Evolutionary conservation across 2,113 vertebrate species (phyloP), one percentile per base, ranked within the genome.

Genomic region (Nannospalax galili): DNA sequence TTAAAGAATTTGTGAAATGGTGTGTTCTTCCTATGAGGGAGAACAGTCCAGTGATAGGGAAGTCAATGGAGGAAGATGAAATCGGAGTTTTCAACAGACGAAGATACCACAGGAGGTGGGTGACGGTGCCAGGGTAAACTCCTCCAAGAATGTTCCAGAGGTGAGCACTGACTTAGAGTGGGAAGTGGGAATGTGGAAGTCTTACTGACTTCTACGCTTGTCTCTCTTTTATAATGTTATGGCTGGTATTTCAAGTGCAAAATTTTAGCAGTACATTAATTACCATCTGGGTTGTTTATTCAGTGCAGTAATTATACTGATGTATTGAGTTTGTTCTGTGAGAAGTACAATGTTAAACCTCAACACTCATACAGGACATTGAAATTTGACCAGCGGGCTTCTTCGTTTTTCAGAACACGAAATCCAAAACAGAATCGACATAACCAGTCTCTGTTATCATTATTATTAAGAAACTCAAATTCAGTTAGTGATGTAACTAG

Each of bases 161-260:
- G 48, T 52, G 48, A 90, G 52, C 14, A 78, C 37, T 90, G 20
- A 81, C 90, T 80, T 15, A 48, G 69, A 72, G 40, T 91, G 26
- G 73, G 52, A 90, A n/a, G 24, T 62, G 48, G 91, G n/a, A 3
- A 6, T 80, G 0, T 40, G 40, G 72, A 74, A 65, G 64, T 91
- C 73, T 30, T 30, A 73, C 67, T 70, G 30, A 56, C 60, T n/a
- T 95, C 40, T 60, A 94, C 64, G 64, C 91, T 48, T 88, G 58
- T 60, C 40, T 92, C 7, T 69, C 77, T 80, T 65, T 78, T 69
- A 48, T 65, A 74, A 22, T 89, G 70, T 86, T 84, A 69, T 64
- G 35, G 84, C 72, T 85, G 20, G 16, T 60, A 60, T 40, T 16
- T 84, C 52, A 87, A 79, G 35, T 64, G 24, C 88, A 45, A 84